These are phyloP conservation scores for Xylocampa areola DNA, from an alignment of 2,888 invertebrate genomes.

Conservation along the genomic window DNA sequence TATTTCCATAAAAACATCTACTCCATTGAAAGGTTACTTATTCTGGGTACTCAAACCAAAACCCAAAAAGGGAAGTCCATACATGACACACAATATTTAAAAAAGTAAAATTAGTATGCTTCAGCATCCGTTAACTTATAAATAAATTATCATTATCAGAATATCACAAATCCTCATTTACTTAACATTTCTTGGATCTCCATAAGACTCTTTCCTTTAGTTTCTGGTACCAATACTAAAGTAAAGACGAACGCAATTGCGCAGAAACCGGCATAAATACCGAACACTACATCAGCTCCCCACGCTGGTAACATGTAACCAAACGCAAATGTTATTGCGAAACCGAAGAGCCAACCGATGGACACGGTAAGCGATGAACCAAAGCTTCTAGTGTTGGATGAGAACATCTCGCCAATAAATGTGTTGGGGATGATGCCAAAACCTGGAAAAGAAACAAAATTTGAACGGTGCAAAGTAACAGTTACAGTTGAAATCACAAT, in stretches of 20 bases:
- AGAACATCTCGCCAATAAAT: constrained; percentile 69
- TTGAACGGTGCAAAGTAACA: neutral
- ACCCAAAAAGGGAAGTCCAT: too few relatives aligned
- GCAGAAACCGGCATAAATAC: constrained; percentile 58
- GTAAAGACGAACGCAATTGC: constrained; percentile 59
- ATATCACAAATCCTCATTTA: constrained; percentile 34
- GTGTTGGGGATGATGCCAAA: constrained; percentile 66
- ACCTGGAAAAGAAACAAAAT: constrained; percentile 53
- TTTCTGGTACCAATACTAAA: constrained; percentile 65
- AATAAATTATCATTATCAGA: too few relatives aligned
- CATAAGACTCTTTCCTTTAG: constrained; percentile 64
- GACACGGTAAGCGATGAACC: constrained; percentile 69
- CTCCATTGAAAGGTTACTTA: too few relatives aligned
- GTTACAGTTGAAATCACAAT: too few relatives aligned
- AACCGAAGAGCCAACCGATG: constrained; percentile 69
- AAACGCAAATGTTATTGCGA: constrained; percentile 65
- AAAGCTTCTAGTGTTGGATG: constrained; percentile 64
- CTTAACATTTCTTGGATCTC: constrained; percentile 65
- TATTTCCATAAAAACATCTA: too few relatives aligned
- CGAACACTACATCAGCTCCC: constrained; percentile 62
- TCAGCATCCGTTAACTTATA: too few relatives aligned
- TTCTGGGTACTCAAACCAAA: too few relatives aligned
- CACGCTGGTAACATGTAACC: constrained; percentile 59
- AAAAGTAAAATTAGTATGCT: too few relatives aligned
- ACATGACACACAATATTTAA: too few relatives aligned